Evolutionary conservation across 2,113 vertebrate genomes (phyloP).

Genomic region (Melanerpes aurifrons): DNA sequence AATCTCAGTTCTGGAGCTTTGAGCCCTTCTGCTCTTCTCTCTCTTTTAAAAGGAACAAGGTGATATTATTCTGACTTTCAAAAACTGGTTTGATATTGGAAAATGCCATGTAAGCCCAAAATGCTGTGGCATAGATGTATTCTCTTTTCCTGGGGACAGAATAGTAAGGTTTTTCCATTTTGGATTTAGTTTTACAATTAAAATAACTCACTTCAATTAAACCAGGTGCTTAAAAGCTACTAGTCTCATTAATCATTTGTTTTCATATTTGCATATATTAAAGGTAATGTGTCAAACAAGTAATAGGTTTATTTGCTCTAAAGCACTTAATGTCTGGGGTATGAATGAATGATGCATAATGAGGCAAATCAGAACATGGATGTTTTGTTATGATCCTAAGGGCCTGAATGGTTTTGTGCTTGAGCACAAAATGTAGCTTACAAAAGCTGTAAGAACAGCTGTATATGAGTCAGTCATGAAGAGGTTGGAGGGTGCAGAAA

Average conservation of each 20-base stretch:
- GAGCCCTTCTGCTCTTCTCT: background rate
- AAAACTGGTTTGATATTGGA: background rate
- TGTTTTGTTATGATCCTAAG: background rate
- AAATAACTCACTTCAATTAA: background rate
- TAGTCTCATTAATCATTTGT: background rate
- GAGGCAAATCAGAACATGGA: background rate
- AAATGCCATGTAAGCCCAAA: background rate
- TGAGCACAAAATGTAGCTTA: background rate
- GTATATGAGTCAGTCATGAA: background rate
- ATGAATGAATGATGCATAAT: background rate
- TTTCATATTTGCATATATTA: background rate
- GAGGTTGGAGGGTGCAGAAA: background rate
- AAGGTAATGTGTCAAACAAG: background rate
- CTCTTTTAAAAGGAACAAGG: background rate
- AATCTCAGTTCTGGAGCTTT: background rate
- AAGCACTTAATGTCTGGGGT: background rate
- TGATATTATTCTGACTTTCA: background rate
- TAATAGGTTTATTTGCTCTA: background rate
- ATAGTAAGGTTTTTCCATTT: background rate
- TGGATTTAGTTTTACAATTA: background rate
- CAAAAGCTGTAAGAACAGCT: background rate
- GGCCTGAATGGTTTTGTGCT: background rate
- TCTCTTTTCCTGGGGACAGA: background rate
- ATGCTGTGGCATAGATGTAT: background rate
- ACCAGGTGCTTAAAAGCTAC: background rate